Percentiles rank a stretch among this genome's conserved stretches.
Evolutionary conservation across 2,113 vertebrate species (phyloP).

Genomic region (Caloenas nicobarica): DNA sequence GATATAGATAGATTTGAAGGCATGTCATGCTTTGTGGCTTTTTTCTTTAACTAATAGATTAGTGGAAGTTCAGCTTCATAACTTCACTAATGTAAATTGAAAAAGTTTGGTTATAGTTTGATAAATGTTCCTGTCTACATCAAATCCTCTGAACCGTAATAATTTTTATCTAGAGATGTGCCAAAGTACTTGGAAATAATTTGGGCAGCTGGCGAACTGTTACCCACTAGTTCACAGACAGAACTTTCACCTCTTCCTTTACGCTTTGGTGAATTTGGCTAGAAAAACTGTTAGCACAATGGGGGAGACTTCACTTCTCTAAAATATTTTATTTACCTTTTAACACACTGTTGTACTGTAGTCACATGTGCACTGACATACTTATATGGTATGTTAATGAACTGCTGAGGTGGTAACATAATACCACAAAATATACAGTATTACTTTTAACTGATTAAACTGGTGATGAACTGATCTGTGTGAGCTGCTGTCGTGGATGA

Average conservation of each 20-base stretch:
- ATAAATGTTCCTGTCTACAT: constrained; percentile 49
- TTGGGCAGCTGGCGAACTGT: background rate
- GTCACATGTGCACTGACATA: background rate
- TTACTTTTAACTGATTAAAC: background rate
- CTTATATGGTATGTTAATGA: background rate
- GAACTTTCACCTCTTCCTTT: background rate
- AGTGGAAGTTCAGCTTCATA: constrained; percentile 63
- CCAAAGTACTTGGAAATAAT: constrained; percentile 48
- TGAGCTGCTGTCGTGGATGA: background rate
- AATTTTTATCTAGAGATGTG: constrained; percentile 45
- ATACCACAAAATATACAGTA: background rate
- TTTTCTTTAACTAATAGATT: constrained; percentile 57
- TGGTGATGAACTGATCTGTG: background rate
- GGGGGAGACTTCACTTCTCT: background rate
- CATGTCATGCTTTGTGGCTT: background rate
- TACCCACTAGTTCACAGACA: constrained; percentile 7
- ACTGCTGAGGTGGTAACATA: background rate
- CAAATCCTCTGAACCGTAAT: constrained; percentile 30
- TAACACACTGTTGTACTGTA: background rate
- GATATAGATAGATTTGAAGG: constrained; percentile 15
- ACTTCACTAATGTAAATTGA: constrained; percentile 57
- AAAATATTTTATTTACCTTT: background rate
- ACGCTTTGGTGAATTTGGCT: background rate
- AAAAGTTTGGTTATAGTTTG: constrained; percentile 68
- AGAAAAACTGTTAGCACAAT: background rate